Conservation (phyloP, 2,888 invertebrate species). For the Candidula unifasciata region DNA sequence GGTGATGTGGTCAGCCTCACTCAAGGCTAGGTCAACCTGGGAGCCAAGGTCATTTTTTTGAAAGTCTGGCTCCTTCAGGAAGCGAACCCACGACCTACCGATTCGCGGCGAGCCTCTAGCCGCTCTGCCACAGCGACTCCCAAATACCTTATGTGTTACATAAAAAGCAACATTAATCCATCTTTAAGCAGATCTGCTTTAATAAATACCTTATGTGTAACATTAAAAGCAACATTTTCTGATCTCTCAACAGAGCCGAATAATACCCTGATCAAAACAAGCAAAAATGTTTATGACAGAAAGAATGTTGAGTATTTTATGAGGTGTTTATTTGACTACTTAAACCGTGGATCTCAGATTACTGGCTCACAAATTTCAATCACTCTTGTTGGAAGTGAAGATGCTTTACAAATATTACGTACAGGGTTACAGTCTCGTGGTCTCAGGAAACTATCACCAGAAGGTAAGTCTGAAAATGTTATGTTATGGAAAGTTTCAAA, state of each 20-base stretch:
- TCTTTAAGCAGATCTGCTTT: too few species aligned
- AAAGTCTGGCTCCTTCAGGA: too few species aligned
- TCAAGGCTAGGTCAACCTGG: too few species aligned
- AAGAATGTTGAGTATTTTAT: neutral
- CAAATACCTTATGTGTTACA: too few species aligned
- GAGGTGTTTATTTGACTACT: neutral
- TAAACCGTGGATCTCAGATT: neutral
- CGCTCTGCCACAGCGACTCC: too few species aligned
- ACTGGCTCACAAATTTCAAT: neutral
- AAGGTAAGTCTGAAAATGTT: neutral
- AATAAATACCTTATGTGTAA: neutral
- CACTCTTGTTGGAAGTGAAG: slow-evolving; percentile 17
- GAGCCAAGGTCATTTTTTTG: too few species aligned
- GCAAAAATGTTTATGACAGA: neutral
- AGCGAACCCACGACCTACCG: too few species aligned
- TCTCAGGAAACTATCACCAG: neutral
- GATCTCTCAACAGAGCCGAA: neutral
- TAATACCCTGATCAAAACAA: neutral
- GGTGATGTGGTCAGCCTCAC: too few species aligned
- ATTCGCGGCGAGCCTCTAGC: too few species aligned
- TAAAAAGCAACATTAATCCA: too few species aligned
- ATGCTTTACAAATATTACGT: neutral
- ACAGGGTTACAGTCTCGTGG: slow-evolving; percentile 7
- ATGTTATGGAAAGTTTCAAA: too few species aligned
- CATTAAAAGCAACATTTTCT: neutral